These are phyloP conservation scores for Sebastes melanostomus DNA, from an alignment of 2,797 vertebrate genomes.

Conservation along the genomic window DNA sequence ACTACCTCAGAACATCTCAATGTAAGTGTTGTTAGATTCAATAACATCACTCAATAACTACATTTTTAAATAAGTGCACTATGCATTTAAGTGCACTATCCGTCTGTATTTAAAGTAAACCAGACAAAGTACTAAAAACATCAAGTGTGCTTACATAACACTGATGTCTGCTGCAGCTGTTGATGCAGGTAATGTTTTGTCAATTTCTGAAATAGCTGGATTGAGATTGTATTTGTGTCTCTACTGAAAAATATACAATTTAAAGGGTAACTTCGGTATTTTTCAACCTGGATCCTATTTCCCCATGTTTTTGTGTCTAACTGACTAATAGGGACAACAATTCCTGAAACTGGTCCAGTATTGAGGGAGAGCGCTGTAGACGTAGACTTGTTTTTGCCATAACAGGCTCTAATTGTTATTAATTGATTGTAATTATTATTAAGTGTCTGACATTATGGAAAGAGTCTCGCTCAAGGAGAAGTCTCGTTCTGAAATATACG, in stretches of 20 bases:
- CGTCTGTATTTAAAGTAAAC: not conserved
- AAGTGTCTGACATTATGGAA: too few relatives aligned
- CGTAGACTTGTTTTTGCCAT: too few relatives aligned
- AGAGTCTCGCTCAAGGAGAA: too few relatives aligned
- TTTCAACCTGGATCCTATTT: too few relatives aligned
- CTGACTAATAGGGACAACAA: too few relatives aligned
- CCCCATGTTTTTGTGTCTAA: too few relatives aligned
- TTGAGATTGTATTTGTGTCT: not conserved
- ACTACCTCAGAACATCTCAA: slow-evolving; percentile 90
- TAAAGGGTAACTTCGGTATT: too few relatives aligned
- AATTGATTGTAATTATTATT: too few relatives aligned
- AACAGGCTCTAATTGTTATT: too few relatives aligned
- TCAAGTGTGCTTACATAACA: not conserved
- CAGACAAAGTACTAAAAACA: not conserved
- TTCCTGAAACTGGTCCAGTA: too few relatives aligned
- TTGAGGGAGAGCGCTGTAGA: too few relatives aligned
- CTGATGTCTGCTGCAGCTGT: not conserved
- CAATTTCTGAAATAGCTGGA: not conserved
- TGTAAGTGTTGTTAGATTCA: slow-evolving; percentile 69
- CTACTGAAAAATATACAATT: not conserved
- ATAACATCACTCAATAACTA: not conserved
- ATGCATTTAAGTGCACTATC: not conserved
- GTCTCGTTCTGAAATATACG: too few relatives aligned
- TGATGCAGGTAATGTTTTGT: not conserved
- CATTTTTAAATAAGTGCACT: not conserved